Base-by-base conservation (phyloP, 1,140 invertebrate species). In the Dendrolimus punctatus region DNA sequence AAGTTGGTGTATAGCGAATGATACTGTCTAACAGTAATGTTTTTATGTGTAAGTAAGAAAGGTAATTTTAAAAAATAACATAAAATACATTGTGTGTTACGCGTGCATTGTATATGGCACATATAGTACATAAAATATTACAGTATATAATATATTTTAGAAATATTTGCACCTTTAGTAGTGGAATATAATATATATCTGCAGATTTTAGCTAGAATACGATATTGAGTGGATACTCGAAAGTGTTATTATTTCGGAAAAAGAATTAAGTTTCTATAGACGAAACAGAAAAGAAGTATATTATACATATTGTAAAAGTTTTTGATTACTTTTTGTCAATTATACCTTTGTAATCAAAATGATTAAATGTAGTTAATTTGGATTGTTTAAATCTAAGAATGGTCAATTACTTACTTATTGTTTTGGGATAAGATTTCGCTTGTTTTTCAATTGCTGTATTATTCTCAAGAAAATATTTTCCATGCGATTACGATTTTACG, bases 141-240 rank as follows among this genome's bases (percentile, higher is more conserved):
- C 80, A 80, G 74, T 80, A 80, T 75, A 51, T 71, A 77, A 72
- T 76, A 85, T 85, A 85, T 85, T 85, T 85, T 85, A 85, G 82
- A 82, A 77, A 78, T 85, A 85, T 85, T 85, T 85, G 82, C 82
- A 85, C 82, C 78, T 74, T 77, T 82, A 71, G 80, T 81, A 85
- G 77, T 79, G 69, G 67, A 77, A 76, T 85, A 80, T 77, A 73
- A 70, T 77, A 73, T 83, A 82, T 79, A 78, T 77, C 73, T 73
- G 80, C 82, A 83, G 74, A 73, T 68, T 69, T 75, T 79, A 80
- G 71, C 68, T 80, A 82, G 68, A 70, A 52, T 65, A 50, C 49
- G 36, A 67, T 76, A 74, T 76, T 70, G 50, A 62, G 62, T 60
- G 55, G 62, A 50, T 40, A 67, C 54, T 62, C 55, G 60, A 58